Conservation (phyloP, 2,113 vertebrate species). For the Limnothrissa miodon region DNA sequence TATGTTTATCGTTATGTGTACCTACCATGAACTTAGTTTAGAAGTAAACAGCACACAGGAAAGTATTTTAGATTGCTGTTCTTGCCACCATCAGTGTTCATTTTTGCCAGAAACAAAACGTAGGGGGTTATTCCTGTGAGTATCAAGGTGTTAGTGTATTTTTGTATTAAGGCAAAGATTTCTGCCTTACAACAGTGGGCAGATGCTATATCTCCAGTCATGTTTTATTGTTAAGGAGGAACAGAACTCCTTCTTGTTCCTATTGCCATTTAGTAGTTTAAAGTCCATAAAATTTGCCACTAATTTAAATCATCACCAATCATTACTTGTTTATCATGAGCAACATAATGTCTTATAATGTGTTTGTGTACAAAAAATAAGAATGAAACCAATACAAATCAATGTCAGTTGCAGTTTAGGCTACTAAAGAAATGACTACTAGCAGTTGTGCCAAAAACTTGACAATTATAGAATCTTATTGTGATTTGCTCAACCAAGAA, state of each 20-base stretch:
- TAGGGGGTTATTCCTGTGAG: not conserved
- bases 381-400: not conserved
- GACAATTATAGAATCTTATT: not conserved
- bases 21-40: not conserved
- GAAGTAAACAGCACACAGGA: not conserved
- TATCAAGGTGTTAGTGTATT: not conserved
- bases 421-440: not conserved
- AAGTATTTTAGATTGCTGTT: not conserved
- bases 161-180: not conserved
- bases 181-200: not conserved
- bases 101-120: not conserved
- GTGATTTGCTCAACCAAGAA: not conserved
- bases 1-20: not conserved
- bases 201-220: not conserved
- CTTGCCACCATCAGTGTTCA: not conserved
- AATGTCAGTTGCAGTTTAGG: not conserved
- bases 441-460: not conserved
- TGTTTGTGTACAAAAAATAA: not conserved
- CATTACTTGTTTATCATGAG: not conserved
- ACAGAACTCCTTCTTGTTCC: not conserved
- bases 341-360: not conserved
- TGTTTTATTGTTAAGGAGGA: not conserved
- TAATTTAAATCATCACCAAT: too few relatives aligned
- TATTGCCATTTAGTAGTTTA: too few relatives aligned
- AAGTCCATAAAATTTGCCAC: too few relatives aligned